Evolutionary conservation across 92 coral and sea anemone genomes (phyloP), one percentile per base, ranked within the genome.

Genomic region (Palythoa grandiflora): DNA sequence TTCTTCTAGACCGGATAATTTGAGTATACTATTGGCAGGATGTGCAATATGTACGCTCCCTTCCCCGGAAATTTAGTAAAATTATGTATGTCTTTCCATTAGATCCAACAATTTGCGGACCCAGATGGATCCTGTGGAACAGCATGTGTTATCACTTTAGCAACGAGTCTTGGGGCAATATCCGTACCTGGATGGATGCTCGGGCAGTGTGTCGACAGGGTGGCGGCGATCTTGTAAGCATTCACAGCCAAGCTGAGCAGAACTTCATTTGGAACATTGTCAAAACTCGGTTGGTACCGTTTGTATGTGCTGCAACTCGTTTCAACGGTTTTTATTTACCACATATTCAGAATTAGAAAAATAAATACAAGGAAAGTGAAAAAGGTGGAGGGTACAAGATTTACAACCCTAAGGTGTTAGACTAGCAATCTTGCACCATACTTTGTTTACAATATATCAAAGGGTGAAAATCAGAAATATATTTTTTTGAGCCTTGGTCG

Each of bases 141-240:
- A 86, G 89, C 57, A 95, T 89, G 98, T 97, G 99, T 68, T 97
- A 97, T 80, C 73, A 80, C 71, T 93, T 91, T 59, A 91, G 96
- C 16, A 93, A 95, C 55, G 89, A 89, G 16, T 91, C 93, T 11
- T 72, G 75, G 9, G 40, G 90, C 11, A 91, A 92, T 17, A 17
- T 75, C 73, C 79, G 40, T 7, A 78, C 94, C 1, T 97, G 99
- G 99, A 87, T 86, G 65, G 93, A 90, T 44, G 96, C 98, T n/a
- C 93, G 96, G 16, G 86, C 84, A 9, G 91, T 80, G 1, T 97
- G 96, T 89, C 87, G 87, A 68, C 90, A 73, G 19, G 79, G 80
- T 2, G 96, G 98, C 11, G 99, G 97, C 6, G 93, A 97, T 66
- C 93, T 97, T 38, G 94, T 89, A 47, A 97, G 99, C 87, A 86